phyloP scores from a whole-genome alignment of 2,888 invertebrate species.

The Pogonocherus hispidulus region DNA sequence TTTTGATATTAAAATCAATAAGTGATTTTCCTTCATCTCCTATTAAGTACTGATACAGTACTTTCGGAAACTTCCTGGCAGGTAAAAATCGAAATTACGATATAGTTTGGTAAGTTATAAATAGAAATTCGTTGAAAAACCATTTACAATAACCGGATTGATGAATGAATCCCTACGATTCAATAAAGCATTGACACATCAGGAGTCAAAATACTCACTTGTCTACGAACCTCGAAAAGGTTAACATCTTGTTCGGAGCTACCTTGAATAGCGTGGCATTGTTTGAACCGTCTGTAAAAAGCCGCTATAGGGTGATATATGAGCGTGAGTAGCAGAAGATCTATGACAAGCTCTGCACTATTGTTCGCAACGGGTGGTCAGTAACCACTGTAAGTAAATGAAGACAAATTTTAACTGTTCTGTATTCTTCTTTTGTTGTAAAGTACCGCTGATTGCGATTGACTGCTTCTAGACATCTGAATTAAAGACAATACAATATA shows the following conservation, averaged over 20 bases:
- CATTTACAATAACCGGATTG: too few species aligned
- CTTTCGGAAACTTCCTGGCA: too few species aligned
- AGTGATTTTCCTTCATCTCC: too few species aligned
- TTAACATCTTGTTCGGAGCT: slow-evolving; percentile 56
- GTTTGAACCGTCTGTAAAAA: slow-evolving; percentile 38
- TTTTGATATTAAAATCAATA: too few species aligned
- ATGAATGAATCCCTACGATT: slow-evolving; percentile 11
- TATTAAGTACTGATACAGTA: too few species aligned
- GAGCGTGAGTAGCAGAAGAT: slow-evolving; percentile 61
- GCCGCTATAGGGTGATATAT: slow-evolving; percentile 58
- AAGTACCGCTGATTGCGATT: slow-evolving; percentile 63
- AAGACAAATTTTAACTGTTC: slow-evolving; percentile 66
- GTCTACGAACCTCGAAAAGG: slow-evolving; percentile 54
- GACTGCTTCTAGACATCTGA: slow-evolving; percentile 58
- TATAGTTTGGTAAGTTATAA: too few species aligned
- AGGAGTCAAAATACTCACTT: slow-evolving; percentile 53
- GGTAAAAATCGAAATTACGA: too few species aligned
- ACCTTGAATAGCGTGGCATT: slow-evolving; percentile 43
- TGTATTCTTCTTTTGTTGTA: slow-evolving; percentile 51
- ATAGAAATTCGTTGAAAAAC: too few species aligned
- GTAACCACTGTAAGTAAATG: slow-evolving; percentile 67
- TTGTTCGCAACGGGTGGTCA: slow-evolving; percentile 67
- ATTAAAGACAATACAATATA: slow-evolving; percentile 54
- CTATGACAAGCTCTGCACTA: slow-evolving; percentile 62
- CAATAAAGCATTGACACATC: slow-evolving; percentile 48